Evolutionary conservation across 2,113 vertebrate genomes (phyloP).

Genomic region (Sorex fumeus): DNA sequence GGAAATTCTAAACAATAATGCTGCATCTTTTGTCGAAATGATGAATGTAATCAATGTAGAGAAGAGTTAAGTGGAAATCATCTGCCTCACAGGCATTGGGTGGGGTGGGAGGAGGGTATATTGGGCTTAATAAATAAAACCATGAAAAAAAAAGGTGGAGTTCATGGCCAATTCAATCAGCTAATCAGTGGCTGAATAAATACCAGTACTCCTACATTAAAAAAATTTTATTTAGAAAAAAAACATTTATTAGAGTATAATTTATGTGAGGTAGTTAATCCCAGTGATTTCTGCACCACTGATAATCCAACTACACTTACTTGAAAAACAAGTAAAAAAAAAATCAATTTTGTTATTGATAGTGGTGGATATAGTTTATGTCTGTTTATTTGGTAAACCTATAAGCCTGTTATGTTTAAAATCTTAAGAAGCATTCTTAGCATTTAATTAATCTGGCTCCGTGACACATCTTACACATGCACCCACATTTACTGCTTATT

Average conservation of each 20-base stretch:
- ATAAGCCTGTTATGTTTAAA: slow-evolving; percentile 24
- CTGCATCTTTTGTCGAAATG: too few species aligned
- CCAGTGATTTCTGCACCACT: not conserved
- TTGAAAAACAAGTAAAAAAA: not conserved
- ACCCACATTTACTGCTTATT: slow-evolving; percentile 24
- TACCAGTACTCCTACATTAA: too few species aligned
- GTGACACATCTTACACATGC: not conserved
- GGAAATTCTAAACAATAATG: too few species aligned
- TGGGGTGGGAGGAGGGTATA: too few species aligned
- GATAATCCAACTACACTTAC: not conserved
- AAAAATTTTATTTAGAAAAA: slow-evolving; percentile 24
- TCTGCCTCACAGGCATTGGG: too few species aligned
- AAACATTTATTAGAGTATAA: not conserved
- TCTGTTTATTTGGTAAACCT: not conserved
- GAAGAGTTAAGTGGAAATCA: too few species aligned
- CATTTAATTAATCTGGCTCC: not conserved
- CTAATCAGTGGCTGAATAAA: too few species aligned
- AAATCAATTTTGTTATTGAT: not conserved
- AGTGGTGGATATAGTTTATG: not conserved
- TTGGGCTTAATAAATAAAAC: too few species aligned
- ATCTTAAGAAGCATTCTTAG: slow-evolving; percentile 35
- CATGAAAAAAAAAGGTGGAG: too few species aligned
- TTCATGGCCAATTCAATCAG: too few species aligned
- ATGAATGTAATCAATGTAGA: too few species aligned
- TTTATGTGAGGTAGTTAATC: slow-evolving; percentile 18